phyloP scores from a whole-genome alignment of 2,888 invertebrate genomes.

The Carabus problematicus region DNA sequence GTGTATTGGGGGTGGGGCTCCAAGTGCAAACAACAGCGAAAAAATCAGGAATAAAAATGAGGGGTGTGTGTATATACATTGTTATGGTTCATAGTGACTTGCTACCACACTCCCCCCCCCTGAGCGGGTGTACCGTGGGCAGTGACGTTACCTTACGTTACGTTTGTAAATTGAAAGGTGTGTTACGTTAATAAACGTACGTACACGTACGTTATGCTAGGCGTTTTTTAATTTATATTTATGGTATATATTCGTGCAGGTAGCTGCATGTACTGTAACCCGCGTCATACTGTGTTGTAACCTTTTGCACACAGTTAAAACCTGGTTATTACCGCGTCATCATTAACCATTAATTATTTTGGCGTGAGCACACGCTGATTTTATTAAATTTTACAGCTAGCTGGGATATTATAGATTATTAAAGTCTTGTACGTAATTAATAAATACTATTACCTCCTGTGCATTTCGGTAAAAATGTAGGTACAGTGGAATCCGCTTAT shows the following conservation, averaged over 20 bases:
- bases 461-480: no score
- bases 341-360: no score
- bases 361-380: no score
- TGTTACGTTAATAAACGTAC: conserved; percentile 15
- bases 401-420: no score
- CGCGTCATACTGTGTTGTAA: not conserved
- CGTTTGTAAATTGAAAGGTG: conserved; percentile 29
- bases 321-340: no score
- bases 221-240: conserved; percentile 10
- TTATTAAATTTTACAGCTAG: no score
- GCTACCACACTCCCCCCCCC: not conserved
- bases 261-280: not conserved
- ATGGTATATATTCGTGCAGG: conserved; percentile 3
- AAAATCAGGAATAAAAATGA: conserved; percentile 1
- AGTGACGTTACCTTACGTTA: not conserved
- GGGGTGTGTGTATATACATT: not conserved
- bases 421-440: no score
- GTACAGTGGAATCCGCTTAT: no score
- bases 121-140: not conserved
- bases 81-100: not conserved
- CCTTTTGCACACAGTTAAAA: no score
- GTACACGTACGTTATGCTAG: not conserved
- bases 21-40: not conserved
- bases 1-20: not conserved
- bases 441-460: no score